Conservation (phyloP, 2,888 invertebrate genomes). For the Nebria brevicollis region DNA sequence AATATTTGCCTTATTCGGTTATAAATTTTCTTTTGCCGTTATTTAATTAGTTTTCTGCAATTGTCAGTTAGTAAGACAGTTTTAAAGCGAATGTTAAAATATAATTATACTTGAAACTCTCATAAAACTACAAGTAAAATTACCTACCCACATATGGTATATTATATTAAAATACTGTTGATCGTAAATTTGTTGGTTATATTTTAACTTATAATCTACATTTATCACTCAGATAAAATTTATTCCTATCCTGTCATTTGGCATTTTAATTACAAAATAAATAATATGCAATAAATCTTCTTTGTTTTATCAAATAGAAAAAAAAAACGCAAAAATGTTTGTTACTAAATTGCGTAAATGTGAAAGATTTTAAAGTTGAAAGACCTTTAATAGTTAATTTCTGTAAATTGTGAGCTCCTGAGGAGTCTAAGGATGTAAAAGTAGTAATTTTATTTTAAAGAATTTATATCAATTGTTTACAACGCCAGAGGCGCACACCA, state of each 20-base stretch:
- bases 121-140: not conserved
- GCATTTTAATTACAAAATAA: constrained; percentile 12
- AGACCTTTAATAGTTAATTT: no score
- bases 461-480: no score
- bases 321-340: not conserved
- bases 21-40: no score
- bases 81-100: not conserved
- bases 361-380: no score
- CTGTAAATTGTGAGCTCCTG: no score
- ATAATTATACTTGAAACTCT: not conserved
- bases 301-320: not conserved
- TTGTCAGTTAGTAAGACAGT: no score
- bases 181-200: not conserved
- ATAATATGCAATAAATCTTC: not conserved
- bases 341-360: no score
- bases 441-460: no score
- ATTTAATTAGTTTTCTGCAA: no score
- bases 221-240: constrained; percentile 5
- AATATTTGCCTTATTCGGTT: no score
- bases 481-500: no score
- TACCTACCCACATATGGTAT: not conserved
- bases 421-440: no score
- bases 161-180: not conserved
- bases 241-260: not conserved
- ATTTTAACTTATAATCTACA: constrained; percentile 4